Evolutionary conservation across 2,113 vertebrate genomes (phyloP).

Genomic region (Micromys minutus): DNA sequence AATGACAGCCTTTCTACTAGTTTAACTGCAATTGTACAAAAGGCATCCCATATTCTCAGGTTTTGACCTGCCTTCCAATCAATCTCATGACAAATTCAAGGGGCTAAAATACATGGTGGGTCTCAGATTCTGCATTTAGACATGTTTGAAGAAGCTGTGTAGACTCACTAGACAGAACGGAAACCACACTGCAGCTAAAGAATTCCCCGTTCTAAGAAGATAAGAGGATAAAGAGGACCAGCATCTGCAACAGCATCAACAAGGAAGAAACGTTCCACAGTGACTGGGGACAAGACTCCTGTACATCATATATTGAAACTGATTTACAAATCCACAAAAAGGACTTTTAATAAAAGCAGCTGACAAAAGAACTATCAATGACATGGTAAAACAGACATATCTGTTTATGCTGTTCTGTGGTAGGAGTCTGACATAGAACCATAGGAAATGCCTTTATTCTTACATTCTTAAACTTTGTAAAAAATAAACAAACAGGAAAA

Average conservation of each 20-base stretch:
- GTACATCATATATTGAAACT: constrained; percentile 54
- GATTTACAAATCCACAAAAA: constrained; percentile 54
- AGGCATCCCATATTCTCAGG: constrained; percentile 68
- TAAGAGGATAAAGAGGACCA: constrained; percentile 46
- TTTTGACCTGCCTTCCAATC: constrained; percentile 70
- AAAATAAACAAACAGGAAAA: neutral
- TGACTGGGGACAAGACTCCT: constrained; percentile 73
- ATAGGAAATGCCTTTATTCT: constrained; percentile 33
- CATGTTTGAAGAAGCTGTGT: constrained; percentile 76
- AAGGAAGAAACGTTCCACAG: constrained; percentile 12
- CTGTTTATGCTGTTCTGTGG: constrained; percentile 76
- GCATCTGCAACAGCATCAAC: constrained; percentile 67
- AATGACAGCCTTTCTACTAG: constrained; percentile 54
- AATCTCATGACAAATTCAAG: constrained; percentile 38
- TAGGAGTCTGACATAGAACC: constrained; percentile 75
- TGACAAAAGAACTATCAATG: constrained; percentile 52
- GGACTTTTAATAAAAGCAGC: constrained; percentile 58
- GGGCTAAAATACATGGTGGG: constrained; percentile 59
- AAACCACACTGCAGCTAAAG: constrained; percentile 63
- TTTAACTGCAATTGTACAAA: constrained; percentile 72
- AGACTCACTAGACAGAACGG: constrained; percentile 57
- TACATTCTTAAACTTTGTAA: constrained; percentile 63
- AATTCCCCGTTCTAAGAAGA: constrained; percentile 42
- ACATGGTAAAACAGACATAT: constrained; percentile 53
- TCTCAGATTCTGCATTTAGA: constrained; percentile 77